Evolutionary conservation across 2,113 vertebrate species (phyloP).

Genomic region (Spea multiplicata): DNA sequence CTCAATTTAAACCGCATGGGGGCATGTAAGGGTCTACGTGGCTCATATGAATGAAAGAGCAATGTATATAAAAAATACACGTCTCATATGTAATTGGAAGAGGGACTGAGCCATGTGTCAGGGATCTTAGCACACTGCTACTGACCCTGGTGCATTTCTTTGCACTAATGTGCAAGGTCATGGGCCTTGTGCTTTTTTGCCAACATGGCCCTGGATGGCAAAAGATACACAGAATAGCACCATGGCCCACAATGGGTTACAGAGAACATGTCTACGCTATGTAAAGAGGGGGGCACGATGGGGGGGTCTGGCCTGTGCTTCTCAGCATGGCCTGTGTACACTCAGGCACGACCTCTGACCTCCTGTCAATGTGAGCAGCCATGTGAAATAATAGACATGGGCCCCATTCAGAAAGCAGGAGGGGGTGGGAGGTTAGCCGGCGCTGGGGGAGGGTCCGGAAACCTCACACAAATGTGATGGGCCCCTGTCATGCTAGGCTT

Average conservation of each 20-base stretch:
- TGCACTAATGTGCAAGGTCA: too few species aligned
- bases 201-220: too few species aligned
- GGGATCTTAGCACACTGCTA: too few species aligned
- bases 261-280: slow-evolving; percentile 21
- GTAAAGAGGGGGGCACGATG: slow-evolving; percentile 11
- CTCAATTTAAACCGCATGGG: too few species aligned
- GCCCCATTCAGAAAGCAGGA: slow-evolving; percentile 16
- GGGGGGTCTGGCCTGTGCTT: slow-evolving; percentile 23
- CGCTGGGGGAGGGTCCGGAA: slow-evolving; percentile 9
- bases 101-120: too few species aligned
- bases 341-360: slow-evolving; percentile 32
- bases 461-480: slow-evolving; percentile 8
- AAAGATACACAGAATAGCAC: too few species aligned
- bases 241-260: slow-evolving; percentile 11
- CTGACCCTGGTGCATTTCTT: too few species aligned
- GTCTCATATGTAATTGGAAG: too few species aligned
- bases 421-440: slow-evolving; percentile 7
- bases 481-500: not conserved
- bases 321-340: slow-evolving; percentile 40
- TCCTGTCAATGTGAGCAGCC: slow-evolving; percentile 35
- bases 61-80: too few species aligned
- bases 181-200: too few species aligned
- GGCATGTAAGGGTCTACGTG: too few species aligned
- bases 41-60: too few species aligned
- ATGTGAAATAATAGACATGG: slow-evolving; percentile 39